Conservation (phyloP, 2,888 invertebrate genomes). For the Aporophyla nigra region DNA sequence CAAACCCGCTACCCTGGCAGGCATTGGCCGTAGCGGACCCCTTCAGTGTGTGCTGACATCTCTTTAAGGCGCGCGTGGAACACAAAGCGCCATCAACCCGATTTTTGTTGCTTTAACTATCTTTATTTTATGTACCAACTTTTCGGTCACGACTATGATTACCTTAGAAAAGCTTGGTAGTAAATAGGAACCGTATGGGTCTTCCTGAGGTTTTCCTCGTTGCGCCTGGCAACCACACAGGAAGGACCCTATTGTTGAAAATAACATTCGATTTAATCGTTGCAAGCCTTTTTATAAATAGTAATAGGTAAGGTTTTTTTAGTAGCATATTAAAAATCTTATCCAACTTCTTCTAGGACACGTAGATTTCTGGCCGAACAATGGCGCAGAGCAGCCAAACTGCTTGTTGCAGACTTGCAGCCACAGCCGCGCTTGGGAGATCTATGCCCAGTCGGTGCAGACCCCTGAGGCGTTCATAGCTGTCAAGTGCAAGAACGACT, state of each 20-base stretch:
- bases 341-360: conserved; percentile 78
- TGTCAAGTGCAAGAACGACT: conserved; percentile 74
- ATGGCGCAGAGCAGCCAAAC: conserved; percentile 82
- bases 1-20: too few relatives aligned
- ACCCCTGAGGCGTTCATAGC: conserved; percentile 74
- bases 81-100: too few relatives aligned
- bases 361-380: conserved; percentile 85
- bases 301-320: background rate
- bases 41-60: too few relatives aligned
- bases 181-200: background rate
- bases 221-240: background rate
- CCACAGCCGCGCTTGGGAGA: conserved; percentile 81
- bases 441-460: conserved; percentile 77
- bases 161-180: background rate
- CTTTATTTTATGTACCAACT: too few relatives aligned
- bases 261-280: background rate
- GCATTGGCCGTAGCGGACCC: too few relatives aligned
- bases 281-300: background rate
- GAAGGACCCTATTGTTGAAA: background rate
- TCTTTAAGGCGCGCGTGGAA: too few relatives aligned
- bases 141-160: too few relatives aligned
- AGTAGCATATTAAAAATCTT: conserved; percentile 28
- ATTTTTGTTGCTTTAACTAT: too few relatives aligned
- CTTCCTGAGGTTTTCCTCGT: background rate
- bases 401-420: conserved; percentile 84